Conservation (phyloP, 2,113 vertebrate genomes). For the Ivindomyrus marchei region DNA sequence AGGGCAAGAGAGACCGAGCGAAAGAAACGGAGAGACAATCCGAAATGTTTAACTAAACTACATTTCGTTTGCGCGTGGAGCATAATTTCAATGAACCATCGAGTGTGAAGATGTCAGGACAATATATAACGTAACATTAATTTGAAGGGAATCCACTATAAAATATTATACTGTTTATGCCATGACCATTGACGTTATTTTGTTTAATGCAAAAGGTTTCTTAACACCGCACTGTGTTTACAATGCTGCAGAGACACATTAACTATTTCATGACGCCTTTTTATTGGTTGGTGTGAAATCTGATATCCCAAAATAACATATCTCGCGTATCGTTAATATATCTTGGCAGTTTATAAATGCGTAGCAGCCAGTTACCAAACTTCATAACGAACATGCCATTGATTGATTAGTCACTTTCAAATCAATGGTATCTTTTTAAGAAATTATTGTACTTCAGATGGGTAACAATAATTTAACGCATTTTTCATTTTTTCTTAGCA, state of each 20-base stretch:
- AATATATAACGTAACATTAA: not conserved
- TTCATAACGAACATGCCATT: not conserved
- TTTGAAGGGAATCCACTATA: not conserved
- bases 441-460: not conserved
- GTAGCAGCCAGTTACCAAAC: not conserved
- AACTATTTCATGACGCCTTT: not conserved
- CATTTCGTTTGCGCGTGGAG: not conserved
- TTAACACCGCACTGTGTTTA: not conserved
- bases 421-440: not conserved
- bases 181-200: not conserved
- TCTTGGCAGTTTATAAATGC: not conserved
- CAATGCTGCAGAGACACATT: not conserved
- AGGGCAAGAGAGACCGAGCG: slow-evolving; percentile 1
- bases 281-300: not conserved
- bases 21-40: not conserved
- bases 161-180: not conserved
- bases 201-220: not conserved
- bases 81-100: not conserved
- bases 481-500: not conserved
- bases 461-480: not conserved
- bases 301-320: not conserved
- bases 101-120: not conserved
- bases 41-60: not conserved
- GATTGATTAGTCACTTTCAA: not conserved
- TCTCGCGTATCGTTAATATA: not conserved